Evolutionary conservation across 2,113 vertebrate species (phyloP).

Genomic region (Oncorhynchus clarkii): DNA sequence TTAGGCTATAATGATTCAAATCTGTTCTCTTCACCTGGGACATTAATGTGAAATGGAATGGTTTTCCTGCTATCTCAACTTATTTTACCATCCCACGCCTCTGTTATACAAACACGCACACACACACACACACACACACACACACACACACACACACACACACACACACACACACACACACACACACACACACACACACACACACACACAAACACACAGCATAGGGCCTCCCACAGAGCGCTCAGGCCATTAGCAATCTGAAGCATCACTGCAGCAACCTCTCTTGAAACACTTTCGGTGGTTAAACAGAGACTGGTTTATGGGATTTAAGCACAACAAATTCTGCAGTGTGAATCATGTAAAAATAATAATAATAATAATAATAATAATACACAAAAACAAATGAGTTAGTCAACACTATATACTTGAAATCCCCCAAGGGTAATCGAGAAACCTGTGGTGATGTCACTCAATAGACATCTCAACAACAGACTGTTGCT

Average conservation of each 20-base stretch:
- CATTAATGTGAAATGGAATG: neutral
- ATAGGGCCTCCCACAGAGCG: neutral
- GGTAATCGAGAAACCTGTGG: too few species aligned
- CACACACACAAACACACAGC: slow-evolving; percentile 4
- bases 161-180: neutral
- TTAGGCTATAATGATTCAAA: too few species aligned
- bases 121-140: neutral
- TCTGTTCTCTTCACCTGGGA: too few species aligned
- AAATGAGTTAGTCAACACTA: too few species aligned
- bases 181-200: slow-evolving; percentile 11
- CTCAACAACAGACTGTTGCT: too few species aligned
- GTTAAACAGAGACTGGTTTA: neutral
- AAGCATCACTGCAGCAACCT: slow-evolving; percentile 33
- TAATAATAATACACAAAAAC: too few species aligned
- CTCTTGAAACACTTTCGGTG: slow-evolving; percentile 15
- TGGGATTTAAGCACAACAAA: neutral
- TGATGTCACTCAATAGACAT: too few species aligned
- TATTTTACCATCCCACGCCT: neutral
- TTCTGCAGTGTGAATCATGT: neutral
- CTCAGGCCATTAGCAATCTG: slow-evolving; percentile 31
- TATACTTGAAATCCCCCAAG: too few species aligned
- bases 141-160: neutral
- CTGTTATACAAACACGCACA: neutral
- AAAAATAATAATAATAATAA: too few species aligned
- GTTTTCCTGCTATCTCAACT: slow-evolving; percentile 4